phyloP scores from a whole-genome alignment of 1,140 invertebrate genomes.

The Anagrus nilaparvatae region DNA sequence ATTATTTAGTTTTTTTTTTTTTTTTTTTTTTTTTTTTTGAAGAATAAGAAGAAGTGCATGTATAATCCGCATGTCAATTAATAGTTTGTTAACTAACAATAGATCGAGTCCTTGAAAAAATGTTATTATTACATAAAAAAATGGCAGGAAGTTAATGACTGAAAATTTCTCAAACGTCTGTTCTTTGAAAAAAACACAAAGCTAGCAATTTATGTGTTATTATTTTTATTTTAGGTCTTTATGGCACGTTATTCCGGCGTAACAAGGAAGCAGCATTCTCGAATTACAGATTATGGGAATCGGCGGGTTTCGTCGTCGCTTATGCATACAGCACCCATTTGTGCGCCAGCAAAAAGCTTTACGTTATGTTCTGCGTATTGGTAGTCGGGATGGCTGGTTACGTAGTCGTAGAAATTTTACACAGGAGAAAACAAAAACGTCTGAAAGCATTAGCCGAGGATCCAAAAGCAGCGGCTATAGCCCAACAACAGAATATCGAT shows the following conservation, averaged over 20 bases:
- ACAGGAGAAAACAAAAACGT: conserved; percentile 65
- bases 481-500: conserved; percentile 41
- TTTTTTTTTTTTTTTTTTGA: no score
- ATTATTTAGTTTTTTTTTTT: no score
- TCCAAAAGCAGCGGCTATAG: conserved; percentile 51
- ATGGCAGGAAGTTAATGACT: no score
- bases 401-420: conserved; percentile 69
- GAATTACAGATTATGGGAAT: conserved; percentile 92
- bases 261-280: conserved; percentile 95
- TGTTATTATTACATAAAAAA: no score
- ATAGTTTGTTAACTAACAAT: no score
- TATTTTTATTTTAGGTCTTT: no score
- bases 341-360: conserved; percentile 82
- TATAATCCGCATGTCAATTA: no score
- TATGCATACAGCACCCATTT: conserved; percentile 81
- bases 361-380: conserved; percentile 73
- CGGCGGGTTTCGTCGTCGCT: conserved; percentile 82
- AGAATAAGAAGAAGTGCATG: no score
- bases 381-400: conserved; percentile 72
- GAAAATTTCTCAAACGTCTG: no score
- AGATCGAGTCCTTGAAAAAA: no score
- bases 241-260: conserved; percentile 82
- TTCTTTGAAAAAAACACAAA: no score
- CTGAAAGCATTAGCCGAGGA: conserved; percentile 52
- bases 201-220: no score